These are phyloP conservation scores for Tribolium castaneum DNA, from an alignment of 1,140 invertebrate species.

Conservation along the genomic window DNA sequence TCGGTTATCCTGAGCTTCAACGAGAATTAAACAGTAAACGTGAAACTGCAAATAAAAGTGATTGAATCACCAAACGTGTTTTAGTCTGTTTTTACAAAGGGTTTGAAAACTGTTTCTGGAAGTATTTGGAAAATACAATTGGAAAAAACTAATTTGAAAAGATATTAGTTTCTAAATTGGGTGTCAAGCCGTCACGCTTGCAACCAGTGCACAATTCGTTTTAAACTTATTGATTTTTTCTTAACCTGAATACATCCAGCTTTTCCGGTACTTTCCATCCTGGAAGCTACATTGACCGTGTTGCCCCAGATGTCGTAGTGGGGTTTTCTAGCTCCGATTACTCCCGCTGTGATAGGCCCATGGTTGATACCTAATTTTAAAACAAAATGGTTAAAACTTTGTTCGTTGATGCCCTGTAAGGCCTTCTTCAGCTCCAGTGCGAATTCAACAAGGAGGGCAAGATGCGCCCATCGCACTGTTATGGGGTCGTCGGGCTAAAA, in stretches of 20 bases:
- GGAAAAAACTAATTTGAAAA: neutral
- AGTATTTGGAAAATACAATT: too few species aligned
- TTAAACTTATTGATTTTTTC: constrained; percentile 6
- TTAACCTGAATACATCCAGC: constrained; percentile 92
- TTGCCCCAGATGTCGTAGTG: constrained; percentile 98
- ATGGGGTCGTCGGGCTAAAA: constrained; percentile 75
- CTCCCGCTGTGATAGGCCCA: constrained; percentile 93
- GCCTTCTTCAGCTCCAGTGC: constrained; percentile 90
- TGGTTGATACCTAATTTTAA: constrained; percentile 96
- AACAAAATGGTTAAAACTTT: constrained; percentile 96
- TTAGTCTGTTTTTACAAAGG: too few species aligned
- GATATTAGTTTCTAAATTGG: neutral
- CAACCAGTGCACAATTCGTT: neutral
- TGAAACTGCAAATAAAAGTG: too few species aligned
- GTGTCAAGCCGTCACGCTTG: neutral
- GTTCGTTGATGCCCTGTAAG: constrained; percentile 91
- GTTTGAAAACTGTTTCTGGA: too few species aligned
- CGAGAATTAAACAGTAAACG: too few species aligned
- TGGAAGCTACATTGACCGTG: constrained; percentile 94
- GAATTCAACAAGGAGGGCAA: constrained; percentile 88
- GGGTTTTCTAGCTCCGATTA: constrained; percentile 93
- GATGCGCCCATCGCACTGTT: constrained; percentile 83
- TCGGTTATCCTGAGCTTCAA: too few species aligned
- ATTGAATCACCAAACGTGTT: too few species aligned
- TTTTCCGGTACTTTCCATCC: constrained; percentile 97